Evolutionary conservation across 37 sponge, comb jelly and placozoan species (phyloP), one percentile per base, ranked within the genome.

Genomic region (Halichondria panicea): DNA sequence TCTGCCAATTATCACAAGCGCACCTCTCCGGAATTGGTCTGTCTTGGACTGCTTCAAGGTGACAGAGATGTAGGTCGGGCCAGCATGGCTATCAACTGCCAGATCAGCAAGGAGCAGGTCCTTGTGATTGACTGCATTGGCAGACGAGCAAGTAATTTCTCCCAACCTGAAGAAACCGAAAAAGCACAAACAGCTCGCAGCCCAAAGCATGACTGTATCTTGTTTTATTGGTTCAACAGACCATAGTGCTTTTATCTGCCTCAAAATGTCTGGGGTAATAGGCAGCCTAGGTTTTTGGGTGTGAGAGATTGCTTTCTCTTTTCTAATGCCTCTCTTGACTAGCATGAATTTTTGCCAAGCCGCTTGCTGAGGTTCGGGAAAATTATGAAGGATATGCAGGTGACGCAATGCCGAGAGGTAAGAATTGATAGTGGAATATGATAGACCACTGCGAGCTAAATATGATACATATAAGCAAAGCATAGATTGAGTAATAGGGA

Each of bases 371-470:
- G 88, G 82, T 0, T 81, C 76, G 3, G 77, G 82, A 0, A 74
- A 11, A 32, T 85, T 85, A 36, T 44, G 18, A 32, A 40, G n/a
- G 22, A 83, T 60, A 18, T 89, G 85, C 27, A 63, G 42, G 54
- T 74, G 30, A 0, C 90, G 30, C 12, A 89, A 55, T 4, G 70
- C 85, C 45, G 90, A 67, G 34, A 84, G 55, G 55, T 89, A 89
- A 0, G 68, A 60, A 67, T 89, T 89, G 4, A 83, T 84, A 36
- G 81, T 84, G 22, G 53, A 75, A 15, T 70, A 72, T 0, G 67
- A 28, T 9, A 84, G 54, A 22, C 42, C 43, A 30, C 84, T 27
- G 18, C 12, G 5, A 4, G 73, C 72, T 21, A 88, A 56, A 54
- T 65, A 83, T 1, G 85, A 57, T 2, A 71, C 28, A 30, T 71